Conservation (phyloP, 2,888 invertebrate species). For the Aporophyla nigra region DNA sequence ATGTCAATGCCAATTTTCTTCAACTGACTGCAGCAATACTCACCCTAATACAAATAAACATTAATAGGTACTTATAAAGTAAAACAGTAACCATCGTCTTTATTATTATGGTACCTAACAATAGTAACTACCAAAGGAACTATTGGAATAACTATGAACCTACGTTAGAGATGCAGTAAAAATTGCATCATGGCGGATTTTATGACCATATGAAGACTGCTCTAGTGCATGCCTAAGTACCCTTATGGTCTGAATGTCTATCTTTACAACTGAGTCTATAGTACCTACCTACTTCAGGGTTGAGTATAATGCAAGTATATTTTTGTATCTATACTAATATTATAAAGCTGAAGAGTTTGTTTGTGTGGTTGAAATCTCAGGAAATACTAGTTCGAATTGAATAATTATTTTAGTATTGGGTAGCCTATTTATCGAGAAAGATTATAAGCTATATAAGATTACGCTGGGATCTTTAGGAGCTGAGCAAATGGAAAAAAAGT, state of each 20-base stretch:
- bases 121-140: slow-evolving; percentile 12
- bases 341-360: too few species aligned
- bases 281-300: slow-evolving; percentile 23
- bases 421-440: too few species aligned
- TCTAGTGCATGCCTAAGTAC: slow-evolving; percentile 54
- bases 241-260: slow-evolving; percentile 33
- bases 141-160: slow-evolving; percentile 41
- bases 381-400: too few species aligned
- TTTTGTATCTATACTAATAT: too few species aligned
- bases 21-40: not conserved
- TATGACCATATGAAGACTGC: slow-evolving; percentile 45
- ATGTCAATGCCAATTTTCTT: not conserved
- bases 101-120: slow-evolving; percentile 5
- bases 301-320: slow-evolving; percentile 9
- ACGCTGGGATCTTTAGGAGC: too few species aligned
- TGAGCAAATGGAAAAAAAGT: too few species aligned
- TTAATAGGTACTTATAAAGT: not conserved
- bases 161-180: slow-evolving; percentile 50
- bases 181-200: slow-evolving; percentile 53
- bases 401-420: too few species aligned
- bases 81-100: slow-evolving; percentile 9
- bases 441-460: too few species aligned
- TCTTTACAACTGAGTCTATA: slow-evolving; percentile 39
- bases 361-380: too few species aligned
- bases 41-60: not conserved